A percentile compares a stretch with the other conserved stretches of the same genome.
phyloP scores from a whole-genome alignment of 2,888 invertebrate genomes.

The Ernsta delagoae region DNA sequence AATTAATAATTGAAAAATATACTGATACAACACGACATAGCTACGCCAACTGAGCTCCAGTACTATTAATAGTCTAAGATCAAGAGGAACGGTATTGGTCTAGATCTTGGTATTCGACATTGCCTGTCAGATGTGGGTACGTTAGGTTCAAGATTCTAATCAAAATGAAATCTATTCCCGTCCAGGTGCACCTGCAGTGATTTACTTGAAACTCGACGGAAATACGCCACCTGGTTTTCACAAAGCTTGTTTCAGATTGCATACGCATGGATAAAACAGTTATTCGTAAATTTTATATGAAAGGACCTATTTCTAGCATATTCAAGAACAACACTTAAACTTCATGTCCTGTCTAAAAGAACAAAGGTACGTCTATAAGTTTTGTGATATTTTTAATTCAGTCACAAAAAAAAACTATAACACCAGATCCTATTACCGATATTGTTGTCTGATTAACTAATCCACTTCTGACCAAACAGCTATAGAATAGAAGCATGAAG shows the following conservation, averaged over 20 bases:
- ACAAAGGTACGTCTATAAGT: no score
- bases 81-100: slow-evolving; percentile 1
- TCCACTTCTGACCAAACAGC: neutral
- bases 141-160: slow-evolving; percentile 23
- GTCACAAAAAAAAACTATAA: neutral
- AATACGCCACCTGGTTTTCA: slow-evolving; percentile 19
- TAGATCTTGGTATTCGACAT: neutral
- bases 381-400: neutral
- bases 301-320: no score
- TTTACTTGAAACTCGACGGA: slow-evolving; percentile 24
- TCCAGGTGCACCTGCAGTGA: slow-evolving; percentile 22
- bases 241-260: slow-evolving; percentile 5
- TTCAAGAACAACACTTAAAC: no score
- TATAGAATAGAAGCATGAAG: neutral
- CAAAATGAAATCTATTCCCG: slow-evolving; percentile 23
- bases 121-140: slow-evolving; percentile 1
- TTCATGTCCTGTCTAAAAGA: no score
- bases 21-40: neutral
- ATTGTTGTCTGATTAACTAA: neutral
- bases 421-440: neutral
- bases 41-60: neutral
- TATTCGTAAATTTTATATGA: neutral
- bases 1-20: neutral
- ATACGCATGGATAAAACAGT: no score
- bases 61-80: slow-evolving; percentile 12